These are phyloP conservation scores for Callipepla californica DNA, from an alignment of 2,113 vertebrate genomes.

Conservation along the genomic window DNA sequence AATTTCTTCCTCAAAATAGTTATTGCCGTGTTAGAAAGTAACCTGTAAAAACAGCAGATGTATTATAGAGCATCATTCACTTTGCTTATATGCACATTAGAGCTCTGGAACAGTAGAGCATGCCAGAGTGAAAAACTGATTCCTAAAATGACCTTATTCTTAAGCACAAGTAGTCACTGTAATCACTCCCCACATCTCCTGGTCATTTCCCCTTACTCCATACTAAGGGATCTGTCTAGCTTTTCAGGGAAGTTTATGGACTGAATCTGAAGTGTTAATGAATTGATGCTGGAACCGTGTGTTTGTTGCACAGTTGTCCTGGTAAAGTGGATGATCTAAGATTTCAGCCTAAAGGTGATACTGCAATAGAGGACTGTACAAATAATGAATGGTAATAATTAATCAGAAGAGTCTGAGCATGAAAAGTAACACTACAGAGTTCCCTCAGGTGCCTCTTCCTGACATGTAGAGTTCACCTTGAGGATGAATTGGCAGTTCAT, in stretches of 20 bases:
- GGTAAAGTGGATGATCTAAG: slow-evolving; percentile 29
- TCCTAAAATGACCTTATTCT: background rate
- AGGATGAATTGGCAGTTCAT: slow-evolving; percentile 59
- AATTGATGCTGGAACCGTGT: background rate
- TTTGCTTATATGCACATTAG: background rate
- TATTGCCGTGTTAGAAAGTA: background rate
- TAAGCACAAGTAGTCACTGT: background rate
- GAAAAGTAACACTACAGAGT: slow-evolving; percentile 25
- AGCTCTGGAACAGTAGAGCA: background rate
- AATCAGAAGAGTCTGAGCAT: slow-evolving; percentile 51
- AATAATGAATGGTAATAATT: slow-evolving; percentile 66
- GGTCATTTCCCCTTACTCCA: background rate
- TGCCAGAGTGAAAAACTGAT: background rate
- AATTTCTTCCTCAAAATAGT: background rate
- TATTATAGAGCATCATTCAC: background rate
- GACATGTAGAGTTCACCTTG: slow-evolving; percentile 56
- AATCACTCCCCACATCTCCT: background rate
- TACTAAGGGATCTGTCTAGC: background rate
- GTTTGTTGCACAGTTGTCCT: background rate
- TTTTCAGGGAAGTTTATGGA: slow-evolving; percentile 2
- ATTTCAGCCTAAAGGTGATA: slow-evolving; percentile 41
- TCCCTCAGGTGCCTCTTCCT: slow-evolving; percentile 34
- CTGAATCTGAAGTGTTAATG: background rate
- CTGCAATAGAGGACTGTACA: background rate
- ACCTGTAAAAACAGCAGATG: background rate